Base-by-base conservation (phyloP, 2,113 vertebrate genomes). In the Neomonachus schauinslandi region DNA sequence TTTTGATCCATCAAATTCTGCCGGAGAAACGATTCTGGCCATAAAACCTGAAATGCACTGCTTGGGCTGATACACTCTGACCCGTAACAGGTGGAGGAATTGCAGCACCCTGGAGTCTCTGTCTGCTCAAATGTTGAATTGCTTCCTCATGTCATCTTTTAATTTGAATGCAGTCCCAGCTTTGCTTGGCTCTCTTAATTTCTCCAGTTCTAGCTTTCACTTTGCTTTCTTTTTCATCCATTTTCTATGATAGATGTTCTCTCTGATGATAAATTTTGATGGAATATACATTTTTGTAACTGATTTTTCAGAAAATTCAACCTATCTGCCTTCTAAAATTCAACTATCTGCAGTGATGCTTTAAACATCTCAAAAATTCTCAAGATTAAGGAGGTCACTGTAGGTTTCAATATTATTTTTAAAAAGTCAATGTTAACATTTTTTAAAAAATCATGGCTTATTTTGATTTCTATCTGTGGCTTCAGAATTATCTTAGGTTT, bases 1-100 rank as follows among this genome's bases (percentile, higher is more conserved):
- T 63, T 77, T 97, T 77, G 51, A 80, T 53, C 14, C 74, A 91
- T 94, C 55, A 69, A 76, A 22, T 92, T 85, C 10, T 39, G 22
- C 53, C 51, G 36, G 53, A 71, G 84, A 80, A 36, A 26, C 92
- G 49, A 51, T 28, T 88, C 33, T 65, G 59, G 61, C 28, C 79
- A 5, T 76, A 76, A 80, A 89, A 24, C 2, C 2, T 53, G 13
- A 24, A 65, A 72, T 33, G 28, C 12, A 57, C 59, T 53, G 13
- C 18, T 59, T 59, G 36, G 26, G 18, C 9, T 39, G 31, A 4
- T 80, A 18, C 8, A 9, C 12, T 16, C 19, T 89, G 36, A 79
- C 9, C n/a, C 13, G 0, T 4, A 21, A 10, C 1, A 5, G 28
- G 19, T n/a, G 33, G 10, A n/a, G 11, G 9, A 7, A 12, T 31